Base-by-base conservation (phyloP, 2,797 vertebrate genomes). In the Paguma larvata region DNA sequence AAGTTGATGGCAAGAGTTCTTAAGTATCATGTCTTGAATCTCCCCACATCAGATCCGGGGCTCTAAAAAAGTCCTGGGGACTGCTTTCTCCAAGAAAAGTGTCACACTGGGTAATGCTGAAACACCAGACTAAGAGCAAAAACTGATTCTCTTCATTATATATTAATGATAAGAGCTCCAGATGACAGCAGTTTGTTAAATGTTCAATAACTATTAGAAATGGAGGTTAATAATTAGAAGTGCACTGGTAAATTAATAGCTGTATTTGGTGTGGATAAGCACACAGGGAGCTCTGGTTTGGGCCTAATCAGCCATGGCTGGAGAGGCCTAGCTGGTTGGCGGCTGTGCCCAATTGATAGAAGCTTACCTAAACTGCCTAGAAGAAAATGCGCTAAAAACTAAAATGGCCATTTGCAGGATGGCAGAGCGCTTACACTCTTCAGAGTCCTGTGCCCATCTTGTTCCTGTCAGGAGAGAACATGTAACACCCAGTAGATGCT, bases 71-170 rank as follows among this genome's bases (percentile, higher is more conserved):
- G 70, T 46, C 63, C 80, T 56, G 59, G 15, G 82, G 10, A 46
- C 56, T 93, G 32, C 41, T 72, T 77, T 92, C 77, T 87, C 53
- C 62, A 75, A 79, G 80, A 90, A 90, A 72, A 75, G n/a, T 85
- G 18, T 59, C 15, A 0, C 38, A 46, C 53, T 6, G 1, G 15
- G 70, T 70, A 41, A 82, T 44, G 65, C 59, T 72, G 18, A 67
- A 89, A 94, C 56, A 34, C 6, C 21, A 89, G 21, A 70, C 27
- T 18, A 21, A 82, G 63, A 85, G 48, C 62, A 59, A 73, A 90
- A 94, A n/a, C 14, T 32, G 48, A 65, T 68, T 91, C 25, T 80
- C 85, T 56, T 82, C 51, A 27, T 83, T 70, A 83, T 59, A 6
- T n/a, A 13, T 92, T 72, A 67, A 44, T 59, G n/a, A 15, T 89